Percentiles rank a stretch among this genome's conserved stretches.
Conservation (phyloP, 2,888 invertebrate genomes). For the Hymenopus coronatus region DNA sequence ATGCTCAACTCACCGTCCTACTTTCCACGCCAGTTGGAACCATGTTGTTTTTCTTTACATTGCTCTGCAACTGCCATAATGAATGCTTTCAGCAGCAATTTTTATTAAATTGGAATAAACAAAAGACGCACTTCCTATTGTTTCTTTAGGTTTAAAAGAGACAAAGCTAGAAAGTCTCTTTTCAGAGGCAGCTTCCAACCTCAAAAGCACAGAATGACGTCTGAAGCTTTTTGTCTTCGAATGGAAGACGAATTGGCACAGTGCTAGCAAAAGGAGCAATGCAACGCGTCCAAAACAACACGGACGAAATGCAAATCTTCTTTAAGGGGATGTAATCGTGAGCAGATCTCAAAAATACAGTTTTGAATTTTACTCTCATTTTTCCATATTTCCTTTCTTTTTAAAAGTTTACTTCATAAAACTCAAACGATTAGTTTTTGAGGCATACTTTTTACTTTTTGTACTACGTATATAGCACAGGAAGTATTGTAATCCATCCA, state of each 20-base stretch:
- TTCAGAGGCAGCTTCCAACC: neutral
- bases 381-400: no score
- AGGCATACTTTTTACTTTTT: no score
- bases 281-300: no score
- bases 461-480: no score
- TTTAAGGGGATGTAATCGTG: no score
- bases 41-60: neutral
- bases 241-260: neutral
- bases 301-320: no score
- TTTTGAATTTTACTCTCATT: no score
- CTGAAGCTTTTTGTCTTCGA: neutral
- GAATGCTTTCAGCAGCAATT: neutral
- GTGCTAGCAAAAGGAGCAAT: neutral
- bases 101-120: neutral
- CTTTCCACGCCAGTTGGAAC: neutral
- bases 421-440: no score
- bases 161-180: neutral
- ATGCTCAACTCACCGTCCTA: no score
- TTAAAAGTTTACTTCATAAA: no score
- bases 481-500: no score
- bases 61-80: neutral
- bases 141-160: neutral
- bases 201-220: neutral
- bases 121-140: neutral
- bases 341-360: no score